Base-by-base conservation (phyloP, 1,140 invertebrate species). In the Ephestia elutella region DNA sequence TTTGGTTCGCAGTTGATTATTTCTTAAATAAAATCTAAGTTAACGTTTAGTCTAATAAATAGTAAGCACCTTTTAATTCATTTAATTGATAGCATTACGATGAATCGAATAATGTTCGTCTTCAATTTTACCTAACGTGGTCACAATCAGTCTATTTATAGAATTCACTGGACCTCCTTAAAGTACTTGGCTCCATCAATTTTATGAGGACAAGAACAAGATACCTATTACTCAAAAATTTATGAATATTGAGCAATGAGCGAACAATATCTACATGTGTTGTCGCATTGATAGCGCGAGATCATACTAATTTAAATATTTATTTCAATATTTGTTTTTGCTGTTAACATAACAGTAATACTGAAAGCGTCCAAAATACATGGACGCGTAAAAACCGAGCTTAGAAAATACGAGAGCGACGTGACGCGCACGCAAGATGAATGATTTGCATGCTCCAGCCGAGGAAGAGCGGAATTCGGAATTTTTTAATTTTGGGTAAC, bases 1-100 rank as follows among this genome's bases (percentile, higher is more conserved):
- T 44, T 38, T 44, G 38, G 38, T 44, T 44, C 38, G 38, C 10
- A 15, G 2, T 3, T 44, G 38, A 15, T 15, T 17, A 44, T 15
- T 10, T 44, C 1, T 44, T 3, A 44, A 15, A 44, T 44, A 44
- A 44, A 44, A 44, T 5, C n/a, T 44, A 44, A 44, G 13, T 44
- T 44, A 44, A 44, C 38, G 7, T 44, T 44, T 44, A 44, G 2
- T 44, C 3, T 44, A 44, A 15, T 44, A 44, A 44, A 44, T 44
- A 44, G 13, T 44, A 44, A 44, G 38, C 38, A 44, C 38, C 38
- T 44, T 44, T 44, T 44, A 44, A 44, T 44, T 44, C 38, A 44
- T 44, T 44, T 44, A 44, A 44, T 44, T 44, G 38, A 44, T 44
- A 44, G 15, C 38, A 44, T 44, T 44, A 44, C 38, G 13, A 44